These are phyloP conservation scores for Onychostruthus taczanowskii DNA, from an alignment of 2,113 vertebrate genomes.

Conservation along the genomic window DNA sequence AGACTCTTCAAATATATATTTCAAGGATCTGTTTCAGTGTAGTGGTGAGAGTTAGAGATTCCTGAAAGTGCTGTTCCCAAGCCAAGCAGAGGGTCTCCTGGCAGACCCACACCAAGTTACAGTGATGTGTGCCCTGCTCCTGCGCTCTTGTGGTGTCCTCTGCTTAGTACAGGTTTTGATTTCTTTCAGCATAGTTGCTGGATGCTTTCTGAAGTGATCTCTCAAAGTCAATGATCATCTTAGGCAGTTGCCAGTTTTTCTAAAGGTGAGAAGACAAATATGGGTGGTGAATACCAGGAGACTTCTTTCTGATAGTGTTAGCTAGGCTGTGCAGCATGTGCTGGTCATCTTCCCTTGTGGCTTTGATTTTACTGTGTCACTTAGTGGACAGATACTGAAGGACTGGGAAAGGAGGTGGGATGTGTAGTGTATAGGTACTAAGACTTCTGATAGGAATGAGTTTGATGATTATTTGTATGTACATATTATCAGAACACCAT, in stretches of 20 bases:
- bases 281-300: background rate
- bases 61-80: background rate
- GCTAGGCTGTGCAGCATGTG: background rate
- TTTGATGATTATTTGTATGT: background rate
- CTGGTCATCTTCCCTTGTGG: background rate
- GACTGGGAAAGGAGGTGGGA: background rate
- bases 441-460: background rate
- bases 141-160: background rate
- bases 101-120: background rate
- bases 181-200: background rate
- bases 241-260: background rate
- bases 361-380: background rate
- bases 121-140: rapidly evolving
- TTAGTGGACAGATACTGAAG: background rate
- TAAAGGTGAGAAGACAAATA: background rate
- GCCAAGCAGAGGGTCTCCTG: background rate
- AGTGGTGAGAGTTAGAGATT: background rate
- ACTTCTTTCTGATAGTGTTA: background rate
- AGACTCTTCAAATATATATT: background rate
- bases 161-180: background rate
- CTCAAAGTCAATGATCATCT: background rate
- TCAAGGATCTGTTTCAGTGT: background rate
- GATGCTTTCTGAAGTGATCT: background rate
- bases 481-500: rapidly evolving
- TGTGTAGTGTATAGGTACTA: background rate